Percentiles rank a stretch among this genome's conserved stretches.
phyloP scores from a whole-genome alignment of 2,888 invertebrate genomes.

The Odiellus spinosus region DNA sequence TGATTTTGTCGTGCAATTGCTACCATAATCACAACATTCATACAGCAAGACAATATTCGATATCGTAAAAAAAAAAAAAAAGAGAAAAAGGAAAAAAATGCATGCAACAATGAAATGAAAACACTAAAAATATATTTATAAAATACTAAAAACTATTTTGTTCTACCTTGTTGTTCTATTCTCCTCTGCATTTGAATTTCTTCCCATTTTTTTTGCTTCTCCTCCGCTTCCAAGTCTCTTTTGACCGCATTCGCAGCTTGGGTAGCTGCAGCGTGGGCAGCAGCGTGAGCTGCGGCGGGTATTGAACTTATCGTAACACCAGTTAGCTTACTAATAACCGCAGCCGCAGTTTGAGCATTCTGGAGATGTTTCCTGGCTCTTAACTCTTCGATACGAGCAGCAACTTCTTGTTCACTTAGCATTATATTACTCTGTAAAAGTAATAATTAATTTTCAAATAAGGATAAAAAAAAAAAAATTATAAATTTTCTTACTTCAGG shows the following conservation, averaged over 20 bases:
- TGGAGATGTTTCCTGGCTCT: conserved; percentile 22
- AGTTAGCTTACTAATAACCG: not conserved
- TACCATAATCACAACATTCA: no score
- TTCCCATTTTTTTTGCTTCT: conserved; percentile 27
- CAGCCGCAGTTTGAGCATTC: conserved; percentile 15
- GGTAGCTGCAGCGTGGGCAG: not conserved
- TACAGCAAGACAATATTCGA: no score
- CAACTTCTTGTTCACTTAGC: conserved; percentile 24
- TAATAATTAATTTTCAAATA: not conserved
- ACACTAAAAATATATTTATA: no score
- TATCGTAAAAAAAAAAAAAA: no score
- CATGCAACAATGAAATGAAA: no score
- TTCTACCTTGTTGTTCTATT: conserved; percentile 28
- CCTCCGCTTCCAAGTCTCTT: conserved; percentile 21
- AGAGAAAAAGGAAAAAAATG: no score
- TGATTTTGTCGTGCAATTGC: no score
- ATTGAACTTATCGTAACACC: no score
- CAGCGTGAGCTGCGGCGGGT: no score
- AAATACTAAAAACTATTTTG: no score
- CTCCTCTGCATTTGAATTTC: conserved; percentile 27
- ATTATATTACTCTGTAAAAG: conserved; percentile 17
- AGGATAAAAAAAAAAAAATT: not conserved
- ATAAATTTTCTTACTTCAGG: conserved; percentile 15
- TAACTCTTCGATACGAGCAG: conserved; percentile 22
- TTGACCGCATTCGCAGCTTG: not conserved